Percentiles rank a stretch among this genome's conserved stretches.
phyloP scores from a whole-genome alignment of 53 echinoderm and acorn worm genomes.

The Paelopatides confundens region DNA sequence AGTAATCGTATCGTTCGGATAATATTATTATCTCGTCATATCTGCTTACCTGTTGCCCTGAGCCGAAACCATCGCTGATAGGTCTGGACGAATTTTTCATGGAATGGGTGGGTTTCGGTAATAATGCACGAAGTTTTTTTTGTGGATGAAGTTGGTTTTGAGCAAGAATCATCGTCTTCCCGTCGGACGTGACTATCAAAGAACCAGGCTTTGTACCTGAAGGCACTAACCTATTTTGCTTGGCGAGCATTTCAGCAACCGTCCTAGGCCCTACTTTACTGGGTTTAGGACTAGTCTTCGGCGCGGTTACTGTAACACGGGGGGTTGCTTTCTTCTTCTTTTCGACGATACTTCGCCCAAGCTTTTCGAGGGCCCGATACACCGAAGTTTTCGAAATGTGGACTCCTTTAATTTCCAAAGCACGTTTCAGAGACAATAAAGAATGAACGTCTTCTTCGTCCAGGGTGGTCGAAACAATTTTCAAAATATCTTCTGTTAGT shows the following conservation, averaged over 20 bases:
- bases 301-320: background rate
- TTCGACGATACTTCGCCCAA: conserved; percentile 69
- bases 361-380: conserved; percentile 73
- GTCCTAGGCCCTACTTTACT: background rate
- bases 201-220: too few relatives aligned
- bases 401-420: conserved; percentile 60
- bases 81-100: background rate
- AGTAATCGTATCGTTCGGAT: too few relatives aligned
- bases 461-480: conserved; percentile 65
- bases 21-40: too few relatives aligned
- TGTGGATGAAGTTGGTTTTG: background rate
- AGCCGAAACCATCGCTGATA: background rate
- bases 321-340: conserved; percentile 60
- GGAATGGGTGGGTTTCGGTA: conserved; percentile 13
- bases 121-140: conserved; percentile 14
- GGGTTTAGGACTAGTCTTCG: background rate
- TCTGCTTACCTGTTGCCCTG: background rate
- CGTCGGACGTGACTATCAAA: background rate
- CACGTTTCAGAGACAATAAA: conserved; percentile 43
- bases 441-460: conserved; percentile 49
- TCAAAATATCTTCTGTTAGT: conserved; percentile 66
- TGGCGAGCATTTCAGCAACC: conserved; percentile 39
- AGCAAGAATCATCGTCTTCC: background rate
- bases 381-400: conserved; percentile 76
- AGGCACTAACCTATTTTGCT: background rate